These are phyloP conservation scores for Aplodontia rufa DNA, from an alignment of 2,113 vertebrate species.

Conservation along the genomic window DNA sequence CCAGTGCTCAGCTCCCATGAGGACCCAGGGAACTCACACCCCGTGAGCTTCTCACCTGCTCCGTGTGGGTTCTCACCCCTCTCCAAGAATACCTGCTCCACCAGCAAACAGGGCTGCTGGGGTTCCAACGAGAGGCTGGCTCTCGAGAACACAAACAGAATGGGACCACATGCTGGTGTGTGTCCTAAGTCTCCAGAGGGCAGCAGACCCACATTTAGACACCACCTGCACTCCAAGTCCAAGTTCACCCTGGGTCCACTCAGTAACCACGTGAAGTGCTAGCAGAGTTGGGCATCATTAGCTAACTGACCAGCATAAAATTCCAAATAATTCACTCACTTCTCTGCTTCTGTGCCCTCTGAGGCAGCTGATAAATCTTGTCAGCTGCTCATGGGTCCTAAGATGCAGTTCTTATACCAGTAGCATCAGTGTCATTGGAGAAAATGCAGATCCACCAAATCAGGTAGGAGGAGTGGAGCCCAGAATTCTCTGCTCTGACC, in stretches of 20 bases:
- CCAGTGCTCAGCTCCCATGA: neutral
- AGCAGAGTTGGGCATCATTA: neutral
- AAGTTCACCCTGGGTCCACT: neutral
- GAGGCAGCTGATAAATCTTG: neutral
- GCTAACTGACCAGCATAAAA: slow-evolving; percentile 4
- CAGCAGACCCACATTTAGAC: neutral
- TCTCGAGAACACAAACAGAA: neutral
- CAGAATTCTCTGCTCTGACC: neutral
- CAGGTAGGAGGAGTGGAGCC: neutral
- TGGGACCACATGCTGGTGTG: rapidly evolving
- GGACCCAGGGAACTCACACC: neutral
- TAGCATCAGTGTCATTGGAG: neutral
- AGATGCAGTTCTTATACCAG: neutral
- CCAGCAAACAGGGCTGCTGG: neutral
- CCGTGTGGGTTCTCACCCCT: too few relatives aligned
- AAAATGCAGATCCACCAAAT: neutral
- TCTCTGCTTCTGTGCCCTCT: neutral
- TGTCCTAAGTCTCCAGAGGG: neutral
- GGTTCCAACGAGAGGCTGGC: neutral
- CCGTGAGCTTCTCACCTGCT: neutral
- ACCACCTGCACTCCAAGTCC: neutral
- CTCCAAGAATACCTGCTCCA: neutral
- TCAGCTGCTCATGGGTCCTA: neutral
- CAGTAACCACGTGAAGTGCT: neutral
- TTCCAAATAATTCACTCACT: neutral